These are phyloP conservation scores for Mythimna impura DNA, from an alignment of 2,888 invertebrate species.

Conservation along the genomic window DNA sequence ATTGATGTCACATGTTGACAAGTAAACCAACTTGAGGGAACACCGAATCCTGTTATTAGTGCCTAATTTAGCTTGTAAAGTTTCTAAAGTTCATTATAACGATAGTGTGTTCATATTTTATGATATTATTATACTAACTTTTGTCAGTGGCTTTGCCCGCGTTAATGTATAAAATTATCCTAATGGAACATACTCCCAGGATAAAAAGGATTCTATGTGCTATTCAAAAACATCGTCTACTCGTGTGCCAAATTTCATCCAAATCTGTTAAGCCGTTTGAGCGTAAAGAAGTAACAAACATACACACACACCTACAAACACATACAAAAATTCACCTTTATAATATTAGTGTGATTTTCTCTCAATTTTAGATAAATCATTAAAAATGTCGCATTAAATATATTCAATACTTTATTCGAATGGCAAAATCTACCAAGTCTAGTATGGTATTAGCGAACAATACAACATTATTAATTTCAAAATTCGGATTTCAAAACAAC, in stretches of 20 bases:
- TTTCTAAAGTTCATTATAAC: constrained; percentile 1
- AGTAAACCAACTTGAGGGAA: not conserved
- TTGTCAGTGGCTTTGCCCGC: no score
- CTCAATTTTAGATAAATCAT: constrained; percentile 10
- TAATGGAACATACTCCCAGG: no score
- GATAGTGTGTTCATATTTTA: not conserved
- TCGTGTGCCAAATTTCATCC: no score
- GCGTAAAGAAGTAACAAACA: no score
- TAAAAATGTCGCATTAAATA: constrained; percentile 40
- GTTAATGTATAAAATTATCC: no score
- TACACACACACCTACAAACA: no score
- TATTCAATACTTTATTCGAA: constrained; percentile 24
- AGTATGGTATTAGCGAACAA: constrained; percentile 53
- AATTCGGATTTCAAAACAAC: constrained; percentile 52
- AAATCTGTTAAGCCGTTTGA: no score
- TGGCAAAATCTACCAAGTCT: constrained; percentile 30
- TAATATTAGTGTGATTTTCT: not conserved
- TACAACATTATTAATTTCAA: constrained; percentile 50
- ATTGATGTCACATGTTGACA: not conserved
- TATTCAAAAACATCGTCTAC: no score
- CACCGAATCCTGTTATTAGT: not conserved
- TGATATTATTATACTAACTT: not conserved
- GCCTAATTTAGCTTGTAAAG: not conserved
- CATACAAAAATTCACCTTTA: no score
- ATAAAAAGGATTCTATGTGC: no score